These are phyloP conservation scores for Sesamia inferens DNA, from an alignment of 2,888 invertebrate species.

Conservation along the genomic window DNA sequence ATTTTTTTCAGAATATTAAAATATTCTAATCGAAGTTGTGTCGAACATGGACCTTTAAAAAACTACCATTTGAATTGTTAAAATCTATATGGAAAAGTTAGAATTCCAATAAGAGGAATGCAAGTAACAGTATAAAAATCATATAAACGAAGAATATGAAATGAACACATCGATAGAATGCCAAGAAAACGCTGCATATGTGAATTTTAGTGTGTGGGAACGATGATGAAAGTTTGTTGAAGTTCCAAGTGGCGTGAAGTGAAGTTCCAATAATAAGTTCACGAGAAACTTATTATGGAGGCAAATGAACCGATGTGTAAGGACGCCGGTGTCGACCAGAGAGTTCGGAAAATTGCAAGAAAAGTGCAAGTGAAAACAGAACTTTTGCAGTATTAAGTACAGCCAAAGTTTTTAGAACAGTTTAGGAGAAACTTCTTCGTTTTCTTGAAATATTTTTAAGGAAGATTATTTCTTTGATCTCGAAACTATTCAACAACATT, in stretches of 20 bases:
- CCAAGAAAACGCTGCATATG: slow-evolving; percentile 45
- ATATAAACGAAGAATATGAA: slow-evolving; percentile 45
- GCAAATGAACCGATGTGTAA: slow-evolving; percentile 46
- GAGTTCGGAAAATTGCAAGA: not conserved
- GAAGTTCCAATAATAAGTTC: too few relatives aligned
- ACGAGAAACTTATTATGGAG: slow-evolving; percentile 30
- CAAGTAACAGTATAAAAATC: slow-evolving; percentile 34
- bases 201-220: slow-evolving; percentile 48
- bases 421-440: slow-evolving; percentile 5
- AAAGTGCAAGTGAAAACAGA: slow-evolving; percentile 25
- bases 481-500: not conserved
- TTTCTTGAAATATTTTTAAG: not conserved
- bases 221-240: slow-evolving; percentile 22
- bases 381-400: slow-evolving; percentile 18
- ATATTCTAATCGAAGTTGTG: too few relatives aligned
- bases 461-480: slow-evolving; percentile 22
- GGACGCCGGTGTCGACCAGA: slow-evolving; percentile 3
- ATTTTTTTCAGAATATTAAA: too few relatives aligned
- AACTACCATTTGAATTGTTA: slow-evolving; percentile 31
- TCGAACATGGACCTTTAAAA: not conserved
- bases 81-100: slow-evolving; percentile 14
- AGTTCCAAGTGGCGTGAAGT: not conserved
- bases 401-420: slow-evolving; percentile 24
- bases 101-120: slow-evolving; percentile 24
- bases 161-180: slow-evolving; percentile 45